phyloP scores from a whole-genome alignment of 2,113 vertebrate genomes.

The Microcebus ravelobensis region DNA sequence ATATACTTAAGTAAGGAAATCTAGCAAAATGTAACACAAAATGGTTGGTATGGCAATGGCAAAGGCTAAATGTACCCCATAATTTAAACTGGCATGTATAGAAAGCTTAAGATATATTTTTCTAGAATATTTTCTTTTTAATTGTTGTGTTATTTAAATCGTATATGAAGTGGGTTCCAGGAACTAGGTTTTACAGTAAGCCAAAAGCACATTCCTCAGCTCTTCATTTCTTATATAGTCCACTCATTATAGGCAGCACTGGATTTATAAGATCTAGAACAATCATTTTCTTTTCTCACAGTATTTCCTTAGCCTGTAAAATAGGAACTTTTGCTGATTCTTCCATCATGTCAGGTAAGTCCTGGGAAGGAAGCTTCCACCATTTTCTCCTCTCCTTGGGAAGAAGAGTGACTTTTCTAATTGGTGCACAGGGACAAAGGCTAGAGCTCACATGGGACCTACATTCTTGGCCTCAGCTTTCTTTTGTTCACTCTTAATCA shows the following conservation, averaged over 20 bases:
- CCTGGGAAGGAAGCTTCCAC: not conserved
- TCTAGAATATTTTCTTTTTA: not conserved
- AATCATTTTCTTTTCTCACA: not conserved
- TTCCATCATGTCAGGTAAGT: not conserved
- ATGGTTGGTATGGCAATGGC: not conserved
- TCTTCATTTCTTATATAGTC: not conserved
- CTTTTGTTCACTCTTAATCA: not conserved
- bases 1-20: not conserved
- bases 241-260: not conserved
- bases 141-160: not conserved
- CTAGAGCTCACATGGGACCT: not conserved
- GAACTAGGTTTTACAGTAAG: not conserved
- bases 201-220: not conserved
- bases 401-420: not conserved
- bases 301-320: not conserved
- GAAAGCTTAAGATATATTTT: not conserved
- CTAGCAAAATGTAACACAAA: not conserved
- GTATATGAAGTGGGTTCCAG: not conserved
- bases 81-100: not conserved
- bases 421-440: not conserved
- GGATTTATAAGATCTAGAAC: not conserved
- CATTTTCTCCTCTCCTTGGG: not conserved
- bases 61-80: not conserved
- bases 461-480: not conserved
- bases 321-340: not conserved